Evolutionary conservation across 2,888 invertebrate species (phyloP).

Genomic region (Netelia virgata): DNA sequence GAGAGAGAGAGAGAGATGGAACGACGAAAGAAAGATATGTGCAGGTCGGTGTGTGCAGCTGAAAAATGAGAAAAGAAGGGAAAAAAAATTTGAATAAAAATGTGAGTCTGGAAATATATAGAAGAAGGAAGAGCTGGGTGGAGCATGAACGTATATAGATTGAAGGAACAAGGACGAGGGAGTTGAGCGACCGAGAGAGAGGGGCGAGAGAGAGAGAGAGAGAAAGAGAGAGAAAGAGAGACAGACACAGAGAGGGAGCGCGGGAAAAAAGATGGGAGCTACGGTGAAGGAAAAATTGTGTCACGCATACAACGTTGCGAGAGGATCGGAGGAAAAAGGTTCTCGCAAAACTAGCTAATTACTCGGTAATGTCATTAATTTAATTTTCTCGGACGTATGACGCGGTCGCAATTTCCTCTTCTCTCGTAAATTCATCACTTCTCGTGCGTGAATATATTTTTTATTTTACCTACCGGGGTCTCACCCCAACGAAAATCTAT

Average conservation of each 20-base stretch:
- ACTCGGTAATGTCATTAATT: conserved; percentile 54
- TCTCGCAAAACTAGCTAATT: conserved; percentile 54
- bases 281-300: neutral
- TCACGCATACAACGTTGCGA: neutral
- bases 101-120: conserved; percentile 21
- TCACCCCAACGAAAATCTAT: neutral
- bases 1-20: no score
- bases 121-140: neutral
- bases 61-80: conserved; percentile 35
- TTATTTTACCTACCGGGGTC: neutral
- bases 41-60: conserved; percentile 24
- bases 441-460: neutral
- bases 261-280: conserved; percentile 16
- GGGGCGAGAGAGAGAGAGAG: neutral
- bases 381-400: conserved; percentile 21
- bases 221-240: neutral
- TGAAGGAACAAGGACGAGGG: conserved; percentile 13
- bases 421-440: neutral
- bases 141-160: no score
- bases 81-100: conserved; percentile 33
- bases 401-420: neutral
- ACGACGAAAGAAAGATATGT: neutral
- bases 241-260: neutral
- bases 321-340: neutral
- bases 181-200: neutral